phyloP scores from a whole-genome alignment of 2,888 invertebrate species.

The Meliscaeva auricollis region DNA sequence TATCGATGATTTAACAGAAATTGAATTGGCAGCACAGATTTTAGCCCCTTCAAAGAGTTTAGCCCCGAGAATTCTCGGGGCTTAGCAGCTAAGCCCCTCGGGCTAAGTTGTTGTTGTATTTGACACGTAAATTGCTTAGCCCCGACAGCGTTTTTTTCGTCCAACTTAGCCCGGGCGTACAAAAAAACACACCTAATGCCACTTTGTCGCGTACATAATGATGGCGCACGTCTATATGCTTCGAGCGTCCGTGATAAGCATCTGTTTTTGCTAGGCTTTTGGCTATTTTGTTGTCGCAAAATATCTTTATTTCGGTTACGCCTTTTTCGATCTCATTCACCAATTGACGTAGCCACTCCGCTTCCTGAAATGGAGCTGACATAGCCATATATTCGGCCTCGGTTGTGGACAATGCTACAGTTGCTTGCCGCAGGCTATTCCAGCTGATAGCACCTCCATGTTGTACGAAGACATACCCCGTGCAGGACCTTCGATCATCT shows the following conservation, averaged over 20 bases:
- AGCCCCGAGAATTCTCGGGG: too few relatives aligned
- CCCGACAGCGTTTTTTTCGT: too few relatives aligned
- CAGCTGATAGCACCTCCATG: neutral
- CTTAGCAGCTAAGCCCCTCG: too few relatives aligned
- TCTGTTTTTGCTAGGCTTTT: neutral
- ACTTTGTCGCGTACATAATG: constrained; percentile 2
- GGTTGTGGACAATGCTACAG: constrained; percentile 1
- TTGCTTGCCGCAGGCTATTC: neutral
- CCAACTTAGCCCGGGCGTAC: too few relatives aligned
- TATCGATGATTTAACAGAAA: too few relatives aligned
- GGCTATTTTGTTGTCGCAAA: constrained; percentile 2
- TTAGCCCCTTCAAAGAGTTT: too few relatives aligned
- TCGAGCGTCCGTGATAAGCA: neutral
- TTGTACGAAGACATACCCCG: neutral
- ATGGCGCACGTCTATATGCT: constrained; percentile 13
- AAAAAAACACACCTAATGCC: neutral
- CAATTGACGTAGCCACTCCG: neutral
- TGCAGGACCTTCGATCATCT: neutral
- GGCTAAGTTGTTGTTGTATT: too few relatives aligned
- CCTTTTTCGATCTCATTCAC: neutral
- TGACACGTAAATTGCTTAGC: too few relatives aligned
- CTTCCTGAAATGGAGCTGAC: neutral
- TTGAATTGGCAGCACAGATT: too few relatives aligned
- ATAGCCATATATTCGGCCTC: neutral
- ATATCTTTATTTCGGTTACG: neutral